A percentile compares a stretch with the other conserved stretches of the same genome.
Evolutionary conservation across 2,113 vertebrate genomes (phyloP).

Genomic region (Ornithorhynchus anatinus): DNA sequence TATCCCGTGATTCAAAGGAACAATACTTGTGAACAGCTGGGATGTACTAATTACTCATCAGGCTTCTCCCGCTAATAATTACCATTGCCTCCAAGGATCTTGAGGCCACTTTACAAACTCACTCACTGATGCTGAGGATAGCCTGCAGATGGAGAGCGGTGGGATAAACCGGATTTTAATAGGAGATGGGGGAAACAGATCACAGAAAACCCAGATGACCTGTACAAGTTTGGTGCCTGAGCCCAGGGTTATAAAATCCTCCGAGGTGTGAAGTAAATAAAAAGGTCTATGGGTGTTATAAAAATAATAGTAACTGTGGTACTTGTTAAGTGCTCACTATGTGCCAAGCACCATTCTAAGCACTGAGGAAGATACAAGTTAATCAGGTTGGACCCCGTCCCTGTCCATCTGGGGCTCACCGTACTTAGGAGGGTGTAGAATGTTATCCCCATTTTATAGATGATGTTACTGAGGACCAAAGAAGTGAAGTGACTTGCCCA

Average conservation of each 20-base stretch:
- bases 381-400: too few relatives aligned
- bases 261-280: not conserved
- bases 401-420: too few relatives aligned
- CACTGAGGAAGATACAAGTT: too few relatives aligned
- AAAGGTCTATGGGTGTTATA: not conserved
- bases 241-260: not conserved
- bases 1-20: not conserved
- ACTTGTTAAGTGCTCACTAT: not conserved
- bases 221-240: not conserved
- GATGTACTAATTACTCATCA: slow-evolving; percentile 9
- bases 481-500: not conserved
- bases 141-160: not conserved
- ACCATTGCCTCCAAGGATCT: not conserved
- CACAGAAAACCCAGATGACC: not conserved
- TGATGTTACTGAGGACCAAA: not conserved
- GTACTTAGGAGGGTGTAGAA: not conserved
- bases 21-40: not conserved
- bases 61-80: not conserved
- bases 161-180: not conserved
- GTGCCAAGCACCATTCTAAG: not conserved
- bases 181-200: not conserved
- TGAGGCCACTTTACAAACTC: not conserved
- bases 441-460: not conserved
- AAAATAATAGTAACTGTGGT: not conserved
- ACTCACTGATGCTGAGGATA: slow-evolving; percentile 6